phyloP scores from a whole-genome alignment of 2,797 vertebrate species.

The Enteromius trimaculatus region DNA sequence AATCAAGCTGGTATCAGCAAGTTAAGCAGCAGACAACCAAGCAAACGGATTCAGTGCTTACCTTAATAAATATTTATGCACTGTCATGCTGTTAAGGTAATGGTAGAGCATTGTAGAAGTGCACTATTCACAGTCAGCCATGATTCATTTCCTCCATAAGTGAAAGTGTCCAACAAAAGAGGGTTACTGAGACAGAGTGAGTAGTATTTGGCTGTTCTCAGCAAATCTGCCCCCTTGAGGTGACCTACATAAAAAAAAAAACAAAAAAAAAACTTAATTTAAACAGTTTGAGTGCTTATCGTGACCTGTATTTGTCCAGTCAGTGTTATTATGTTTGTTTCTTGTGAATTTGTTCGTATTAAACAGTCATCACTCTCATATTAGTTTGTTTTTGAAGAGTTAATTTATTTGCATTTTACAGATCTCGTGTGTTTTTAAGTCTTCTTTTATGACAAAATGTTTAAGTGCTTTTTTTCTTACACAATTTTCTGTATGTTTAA shows the following conservation, averaged over 20 bases:
- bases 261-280: too few species aligned
- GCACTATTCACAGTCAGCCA: not conserved
- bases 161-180: not conserved
- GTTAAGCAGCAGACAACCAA: not conserved
- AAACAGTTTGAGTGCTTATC: not conserved
- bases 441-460: not conserved
- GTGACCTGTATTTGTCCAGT: not conserved
- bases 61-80: slow-evolving; percentile 19
- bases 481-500: too few species aligned
- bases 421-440: not conserved
- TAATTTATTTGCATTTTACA: not conserved
- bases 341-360: not conserved
- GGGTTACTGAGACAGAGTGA: not conserved
- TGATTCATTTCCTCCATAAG: not conserved
- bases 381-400: not conserved
- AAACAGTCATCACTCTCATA: not conserved
- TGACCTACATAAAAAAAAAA: not conserved
- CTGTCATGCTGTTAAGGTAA: not conserved
- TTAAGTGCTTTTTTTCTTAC: not conserved
- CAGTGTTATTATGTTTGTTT: not conserved
- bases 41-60: not conserved
- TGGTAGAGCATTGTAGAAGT: not conserved
- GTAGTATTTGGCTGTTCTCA: not conserved
- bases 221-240: not conserved
- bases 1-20: not conserved